Percentiles rank a stretch among this genome's conserved stretches.
These are phyloP conservation scores for Todiramphus chloris DNA, from an alignment of 2,113 vertebrate genomes.

Conservation along the genomic window DNA sequence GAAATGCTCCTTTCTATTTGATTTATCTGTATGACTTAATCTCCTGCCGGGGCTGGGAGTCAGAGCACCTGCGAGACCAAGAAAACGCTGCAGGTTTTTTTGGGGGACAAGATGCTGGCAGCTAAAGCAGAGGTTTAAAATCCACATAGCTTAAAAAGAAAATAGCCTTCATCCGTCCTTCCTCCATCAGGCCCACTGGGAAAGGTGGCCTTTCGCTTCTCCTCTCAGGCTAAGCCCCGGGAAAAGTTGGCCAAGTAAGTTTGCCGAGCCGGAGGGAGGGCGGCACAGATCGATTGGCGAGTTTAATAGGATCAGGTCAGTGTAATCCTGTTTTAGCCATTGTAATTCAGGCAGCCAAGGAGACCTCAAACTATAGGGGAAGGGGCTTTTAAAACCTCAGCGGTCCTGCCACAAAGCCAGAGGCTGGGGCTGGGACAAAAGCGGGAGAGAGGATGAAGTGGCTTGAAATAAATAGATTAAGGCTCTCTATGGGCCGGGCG, in stretches of 20 bases:
- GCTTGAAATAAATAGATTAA: slow-evolving; percentile 84
- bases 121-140: background rate
- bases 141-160: background rate
- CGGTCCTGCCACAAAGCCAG: slow-evolving; percentile 72
- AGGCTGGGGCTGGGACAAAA: slow-evolving; percentile 70
- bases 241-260: slow-evolving; percentile 54
- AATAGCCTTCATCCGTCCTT: background rate
- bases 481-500: slow-evolving; percentile 52
- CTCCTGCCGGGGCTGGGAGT: background rate
- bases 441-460: slow-evolving; percentile 70
- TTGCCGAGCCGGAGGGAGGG: slow-evolving; percentile 61
- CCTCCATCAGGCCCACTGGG: background rate
- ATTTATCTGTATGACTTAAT: accelerated
- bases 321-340: slow-evolving; percentile 82
- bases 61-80: background rate
- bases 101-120: background rate
- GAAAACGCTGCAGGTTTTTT: accelerated
- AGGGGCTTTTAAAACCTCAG: slow-evolving; percentile 67
- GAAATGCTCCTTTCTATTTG: accelerated
- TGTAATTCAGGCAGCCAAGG: slow-evolving; percentile 76
- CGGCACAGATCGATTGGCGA: slow-evolving; percentile 57
- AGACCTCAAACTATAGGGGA: slow-evolving; percentile 73
- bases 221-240: background rate
- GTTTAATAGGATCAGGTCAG: slow-evolving; percentile 81
- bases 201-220: background rate